Percentiles rank a stretch among this genome's conserved stretches.
Evolutionary conservation across 2,888 invertebrate genomes (phyloP).

Genomic region (Sisyra terminalis): DNA sequence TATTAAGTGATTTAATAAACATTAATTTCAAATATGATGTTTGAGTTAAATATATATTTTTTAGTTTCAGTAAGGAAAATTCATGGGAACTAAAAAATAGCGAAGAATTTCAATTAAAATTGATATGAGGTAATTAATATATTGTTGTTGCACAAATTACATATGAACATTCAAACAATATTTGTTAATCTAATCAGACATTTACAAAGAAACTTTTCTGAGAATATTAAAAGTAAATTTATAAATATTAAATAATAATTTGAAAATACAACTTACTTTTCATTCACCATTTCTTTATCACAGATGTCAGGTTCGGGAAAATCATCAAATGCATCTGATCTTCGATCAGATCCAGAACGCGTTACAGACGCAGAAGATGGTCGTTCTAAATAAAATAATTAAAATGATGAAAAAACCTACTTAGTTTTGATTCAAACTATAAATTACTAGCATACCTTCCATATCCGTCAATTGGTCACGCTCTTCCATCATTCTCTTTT

Average conservation of each 20-base stretch:
- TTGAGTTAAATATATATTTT: too few relatives aligned
- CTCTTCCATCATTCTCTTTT: constrained; percentile 23
- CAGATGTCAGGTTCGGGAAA: constrained; percentile 7
- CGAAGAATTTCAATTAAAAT: too few relatives aligned
- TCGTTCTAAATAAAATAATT: constrained; percentile 21
- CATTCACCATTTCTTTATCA: constrained; percentile 10
- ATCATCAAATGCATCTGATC: constrained; percentile 23
- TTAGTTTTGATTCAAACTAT: too few relatives aligned
- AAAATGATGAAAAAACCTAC: too few relatives aligned
- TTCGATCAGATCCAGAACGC: constrained; percentile 25
- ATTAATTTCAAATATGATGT: too few relatives aligned
- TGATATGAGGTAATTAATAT: too few relatives aligned
- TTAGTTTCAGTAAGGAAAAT: too few relatives aligned
- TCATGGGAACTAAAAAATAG: too few relatives aligned
- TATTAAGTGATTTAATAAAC: too few relatives aligned
- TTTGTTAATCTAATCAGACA: neutral
- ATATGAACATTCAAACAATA: too few relatives aligned
- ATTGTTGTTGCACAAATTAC: neutral
- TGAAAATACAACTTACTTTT: constrained; percentile 14
- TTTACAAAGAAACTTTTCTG: neutral
- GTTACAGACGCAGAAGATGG: constrained; percentile 24
- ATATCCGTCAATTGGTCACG: constrained; percentile 8
- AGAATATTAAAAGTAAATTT: constrained; percentile 1
- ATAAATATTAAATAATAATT: neutral
- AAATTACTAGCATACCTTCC: too few relatives aligned